Evolutionary conservation across 2,113 vertebrate species (phyloP), one percentile per base, ranked within the genome.

Genomic region (Pollachius pollachius): DNA sequence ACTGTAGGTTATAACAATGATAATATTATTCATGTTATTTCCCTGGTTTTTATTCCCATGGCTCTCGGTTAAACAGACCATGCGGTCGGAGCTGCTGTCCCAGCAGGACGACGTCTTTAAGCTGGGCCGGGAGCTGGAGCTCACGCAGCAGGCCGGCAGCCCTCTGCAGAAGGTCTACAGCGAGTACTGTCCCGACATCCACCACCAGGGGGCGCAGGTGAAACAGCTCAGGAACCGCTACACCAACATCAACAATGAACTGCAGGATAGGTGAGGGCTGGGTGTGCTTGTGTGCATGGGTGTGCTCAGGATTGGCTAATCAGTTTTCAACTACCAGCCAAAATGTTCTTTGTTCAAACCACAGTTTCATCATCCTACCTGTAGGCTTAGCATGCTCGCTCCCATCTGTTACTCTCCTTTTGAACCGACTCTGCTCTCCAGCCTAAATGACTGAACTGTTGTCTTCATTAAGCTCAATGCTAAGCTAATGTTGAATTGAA

Each of bases 101-200:
- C 92, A 90, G 21, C 94, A 95, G 77, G 90, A 87, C 13, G 93
- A 91, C 1, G 76, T 98, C 78, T 89, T 91, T 78, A 93, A 92
- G 77, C 82, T 99, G 68, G 94, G 95, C 80, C 86, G 87, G 3
- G 91, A 91, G 19, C 84, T 98, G 62, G 96, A 97, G 80, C 84
- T 92, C 12, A 82, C 94, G 0, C 91, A 95, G 84, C 91, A 95
- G 9, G 87, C 86, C 0, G 94, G 95, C 76, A 82, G 90, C 0
- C 89, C 94, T 0, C 88, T 99, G 72, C 94, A 96, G 88, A 94
- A 92, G 81, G 89, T 91, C 52, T 95, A 94, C 84, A 91, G 86
- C 17, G 96, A 99, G 82, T 97, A 91, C 87, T 98, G 96, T 75
- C 95, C 94, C 0, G 96, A 99, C 81, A 89, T 99, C 77, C 88